Evolutionary conservation across 2,888 invertebrate species (phyloP).

Genomic region (Sicus ferrugineus): DNA sequence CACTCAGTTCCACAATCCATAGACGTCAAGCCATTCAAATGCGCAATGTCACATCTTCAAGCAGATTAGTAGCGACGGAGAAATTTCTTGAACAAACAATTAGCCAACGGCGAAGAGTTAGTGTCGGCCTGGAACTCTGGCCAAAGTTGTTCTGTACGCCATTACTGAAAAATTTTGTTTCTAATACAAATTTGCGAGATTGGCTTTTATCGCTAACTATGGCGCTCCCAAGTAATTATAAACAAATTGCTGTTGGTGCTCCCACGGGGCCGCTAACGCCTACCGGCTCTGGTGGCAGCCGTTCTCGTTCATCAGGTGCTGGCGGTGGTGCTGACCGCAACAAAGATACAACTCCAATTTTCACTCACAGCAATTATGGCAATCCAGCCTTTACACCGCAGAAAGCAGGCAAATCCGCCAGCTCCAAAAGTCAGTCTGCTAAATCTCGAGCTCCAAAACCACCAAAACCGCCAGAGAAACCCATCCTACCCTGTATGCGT

Average conservation of each 20-base stretch:
- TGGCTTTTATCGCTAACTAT: too few species aligned
- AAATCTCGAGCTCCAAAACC: slow-evolving; percentile 84
- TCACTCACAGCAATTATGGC: slow-evolving; percentile 86
- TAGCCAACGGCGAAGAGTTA: background rate
- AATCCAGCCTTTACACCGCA: slow-evolving; percentile 94
- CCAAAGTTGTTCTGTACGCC: too few species aligned
- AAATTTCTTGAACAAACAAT: too few species aligned
- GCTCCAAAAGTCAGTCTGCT: slow-evolving; percentile 54
- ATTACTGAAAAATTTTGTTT: too few species aligned
- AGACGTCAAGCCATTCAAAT: too few species aligned
- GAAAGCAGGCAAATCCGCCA: slow-evolving; percentile 82
- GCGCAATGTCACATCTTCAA: too few species aligned
- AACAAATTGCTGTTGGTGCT: slow-evolving; percentile 81
- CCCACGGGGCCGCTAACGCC: slow-evolving; percentile 62
- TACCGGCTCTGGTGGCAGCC: slow-evolving; percentile 59
- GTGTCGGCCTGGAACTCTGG: background rate
- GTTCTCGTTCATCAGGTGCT: slow-evolving; percentile 61
- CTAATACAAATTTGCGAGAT: too few species aligned
- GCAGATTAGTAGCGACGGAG: too few species aligned
- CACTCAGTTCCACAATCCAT: too few species aligned
- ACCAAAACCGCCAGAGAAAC: slow-evolving; percentile 98
- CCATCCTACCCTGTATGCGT: slow-evolving; percentile 98
- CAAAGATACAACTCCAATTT: slow-evolving; percentile 81
- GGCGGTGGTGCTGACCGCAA: slow-evolving; percentile 64
- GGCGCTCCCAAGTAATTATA: slow-evolving; percentile 85